These are phyloP conservation scores for Subacronicta megacephala DNA, from an alignment of 2,888 invertebrate species.

Conservation along the genomic window DNA sequence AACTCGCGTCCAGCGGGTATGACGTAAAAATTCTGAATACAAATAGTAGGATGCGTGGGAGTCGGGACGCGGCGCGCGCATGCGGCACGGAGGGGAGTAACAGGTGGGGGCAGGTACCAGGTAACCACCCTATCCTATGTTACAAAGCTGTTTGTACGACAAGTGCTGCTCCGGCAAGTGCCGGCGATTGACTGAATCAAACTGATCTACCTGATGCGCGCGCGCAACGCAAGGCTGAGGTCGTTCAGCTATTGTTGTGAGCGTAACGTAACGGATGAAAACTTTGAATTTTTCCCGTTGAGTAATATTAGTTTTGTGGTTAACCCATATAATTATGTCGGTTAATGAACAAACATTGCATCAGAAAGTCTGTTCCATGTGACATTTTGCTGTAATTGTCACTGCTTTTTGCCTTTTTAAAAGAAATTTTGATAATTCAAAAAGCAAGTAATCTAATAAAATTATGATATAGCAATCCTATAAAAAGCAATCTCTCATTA, in stretches of 20 bases:
- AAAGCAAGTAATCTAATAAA: too few species aligned
- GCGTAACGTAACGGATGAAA: constrained; percentile 45
- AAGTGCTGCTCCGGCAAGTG: constrained; percentile 69
- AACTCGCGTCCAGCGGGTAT: constrained; percentile 71
- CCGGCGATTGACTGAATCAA: constrained; percentile 62
- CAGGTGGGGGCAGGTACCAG: constrained; percentile 58
- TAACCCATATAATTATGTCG: not conserved
- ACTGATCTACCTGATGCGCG: constrained; percentile 59
- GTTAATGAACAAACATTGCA: not conserved
- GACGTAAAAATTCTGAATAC: constrained; percentile 76
- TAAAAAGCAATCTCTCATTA: too few species aligned
- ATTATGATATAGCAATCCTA: too few species aligned
- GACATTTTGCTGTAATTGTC: too few species aligned
- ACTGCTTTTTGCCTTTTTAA: too few species aligned
- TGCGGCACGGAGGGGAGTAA: constrained; percentile 22
- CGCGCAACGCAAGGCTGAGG: constrained; percentile 53
- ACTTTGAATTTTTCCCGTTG: constrained; percentile 55
- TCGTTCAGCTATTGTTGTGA: constrained; percentile 33
- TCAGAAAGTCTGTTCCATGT: not conserved
- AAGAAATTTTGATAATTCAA: not conserved
- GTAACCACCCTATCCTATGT: constrained; percentile 55
- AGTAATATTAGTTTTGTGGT: constrained; percentile 30
- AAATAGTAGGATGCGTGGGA: constrained; percentile 68
- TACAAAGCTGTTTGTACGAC: constrained; percentile 49
- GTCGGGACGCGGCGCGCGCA: constrained; percentile 69